Percentiles rank a stretch among this genome's conserved stretches.
phyloP scores from a whole-genome alignment of 1,140 invertebrate genomes.

The Dinoponera quadriceps region DNA sequence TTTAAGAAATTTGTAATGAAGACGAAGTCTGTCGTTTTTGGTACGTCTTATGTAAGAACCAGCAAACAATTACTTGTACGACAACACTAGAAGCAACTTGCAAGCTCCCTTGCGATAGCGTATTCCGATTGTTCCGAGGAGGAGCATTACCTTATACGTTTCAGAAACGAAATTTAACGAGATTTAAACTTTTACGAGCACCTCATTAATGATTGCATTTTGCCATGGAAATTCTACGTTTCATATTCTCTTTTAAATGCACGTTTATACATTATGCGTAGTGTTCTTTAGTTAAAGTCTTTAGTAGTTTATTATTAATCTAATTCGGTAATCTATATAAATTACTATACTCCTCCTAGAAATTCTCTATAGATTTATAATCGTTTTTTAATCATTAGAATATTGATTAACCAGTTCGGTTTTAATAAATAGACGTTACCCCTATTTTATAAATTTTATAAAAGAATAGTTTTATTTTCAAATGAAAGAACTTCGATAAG shows the following conservation, averaged over 20 bases:
- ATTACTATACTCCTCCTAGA: too few species aligned
- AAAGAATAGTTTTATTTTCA: too few species aligned
- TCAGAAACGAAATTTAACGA: constrained; percentile 39
- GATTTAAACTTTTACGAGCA: constrained; percentile 40
- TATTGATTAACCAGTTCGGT: too few species aligned
- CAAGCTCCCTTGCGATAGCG: background rate
- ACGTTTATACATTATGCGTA: too few species aligned
- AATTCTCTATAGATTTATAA: too few species aligned
- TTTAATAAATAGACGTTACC: too few species aligned
- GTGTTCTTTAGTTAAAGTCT: too few species aligned
- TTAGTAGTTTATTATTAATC: too few species aligned
- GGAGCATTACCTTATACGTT: background rate
- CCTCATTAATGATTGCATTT: constrained; percentile 42
- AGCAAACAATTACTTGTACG: background rate
- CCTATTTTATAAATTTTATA: too few species aligned
- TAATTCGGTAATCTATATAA: too few species aligned
- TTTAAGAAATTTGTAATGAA: constrained; percentile 3
- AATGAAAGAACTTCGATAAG: too few species aligned
- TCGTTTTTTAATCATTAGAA: too few species aligned
- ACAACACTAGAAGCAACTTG: constrained; percentile 20
- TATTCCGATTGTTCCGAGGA: constrained; percentile 29
- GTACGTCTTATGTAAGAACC: background rate
- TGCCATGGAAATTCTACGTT: background rate
- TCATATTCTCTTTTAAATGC: background rate
- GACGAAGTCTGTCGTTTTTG: background rate